A percentile compares a stretch with the other conserved stretches of the same genome.
Conservation (phyloP, 1,140 invertebrate species). For the honey bee (Apis mellifera) region DNA sequence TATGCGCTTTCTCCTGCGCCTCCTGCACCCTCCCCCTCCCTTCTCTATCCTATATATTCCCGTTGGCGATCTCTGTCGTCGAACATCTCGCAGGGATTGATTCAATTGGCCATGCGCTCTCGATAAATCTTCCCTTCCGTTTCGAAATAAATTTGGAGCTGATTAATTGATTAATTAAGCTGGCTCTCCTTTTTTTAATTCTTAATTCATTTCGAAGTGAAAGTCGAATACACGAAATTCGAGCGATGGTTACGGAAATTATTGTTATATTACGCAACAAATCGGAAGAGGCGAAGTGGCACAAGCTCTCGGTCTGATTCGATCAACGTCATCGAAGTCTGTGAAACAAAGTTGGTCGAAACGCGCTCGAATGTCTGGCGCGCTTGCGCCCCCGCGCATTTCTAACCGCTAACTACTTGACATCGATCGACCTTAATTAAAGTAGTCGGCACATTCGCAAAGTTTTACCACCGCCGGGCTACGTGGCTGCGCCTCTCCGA, state of each 20-base stretch:
- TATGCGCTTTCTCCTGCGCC: constrained; percentile 57
- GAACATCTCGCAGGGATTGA: not conserved
- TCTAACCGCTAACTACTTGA: constrained; percentile 48
- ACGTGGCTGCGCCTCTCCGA: not conserved
- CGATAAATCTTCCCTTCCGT: not conserved
- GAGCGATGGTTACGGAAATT: constrained; percentile 17
- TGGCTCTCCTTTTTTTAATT: too few relatives aligned
- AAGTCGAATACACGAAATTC: too few relatives aligned
- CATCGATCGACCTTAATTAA: constrained; percentile 55
- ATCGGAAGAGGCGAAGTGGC: constrained; percentile 16
- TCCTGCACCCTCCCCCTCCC: not conserved
- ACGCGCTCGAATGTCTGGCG: constrained; percentile 15
- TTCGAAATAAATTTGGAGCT: too few relatives aligned
- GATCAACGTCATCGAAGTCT: constrained; percentile 44
- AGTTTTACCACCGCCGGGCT: constrained; percentile 23
- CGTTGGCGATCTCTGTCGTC: not conserved
- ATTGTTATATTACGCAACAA: constrained; percentile 36
- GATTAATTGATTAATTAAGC: too few relatives aligned
- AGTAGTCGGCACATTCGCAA: constrained; percentile 47
- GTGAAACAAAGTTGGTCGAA: constrained; percentile 39
- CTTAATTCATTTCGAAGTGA: too few relatives aligned
- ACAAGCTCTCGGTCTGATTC: constrained; percentile 39
- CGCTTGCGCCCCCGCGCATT: constrained; percentile 21
- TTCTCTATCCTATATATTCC: not conserved
- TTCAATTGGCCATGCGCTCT: too few relatives aligned